Evolutionary conservation across 2,797 vertebrate species (phyloP).

Genomic region (Ibycter americanus): DNA sequence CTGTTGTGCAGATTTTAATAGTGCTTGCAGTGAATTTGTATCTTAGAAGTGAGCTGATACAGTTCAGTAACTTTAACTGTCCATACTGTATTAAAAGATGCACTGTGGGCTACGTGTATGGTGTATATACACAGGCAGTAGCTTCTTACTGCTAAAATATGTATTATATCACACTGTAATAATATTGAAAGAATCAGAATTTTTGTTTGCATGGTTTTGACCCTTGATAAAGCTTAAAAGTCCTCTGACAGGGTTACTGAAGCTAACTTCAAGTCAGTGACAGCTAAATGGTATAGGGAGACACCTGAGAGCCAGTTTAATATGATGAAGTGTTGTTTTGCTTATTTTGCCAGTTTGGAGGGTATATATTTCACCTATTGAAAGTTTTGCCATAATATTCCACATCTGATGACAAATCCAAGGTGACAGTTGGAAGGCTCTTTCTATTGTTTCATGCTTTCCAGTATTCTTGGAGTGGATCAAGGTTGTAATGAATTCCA

Average conservation of each 20-base stretch:
- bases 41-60: neutral
- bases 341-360: constrained; percentile 43
- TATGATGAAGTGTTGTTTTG: constrained; percentile 61
- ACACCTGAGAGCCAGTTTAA: constrained; percentile 1
- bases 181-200: neutral
- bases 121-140: neutral
- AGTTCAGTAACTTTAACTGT: neutral
- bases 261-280: neutral
- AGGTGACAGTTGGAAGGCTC: constrained; percentile 56
- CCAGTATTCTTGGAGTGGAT: constrained; percentile 38
- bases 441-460: constrained; percentile 60
- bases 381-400: constrained; percentile 45
- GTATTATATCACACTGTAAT: neutral
- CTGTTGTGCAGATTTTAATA: neutral
- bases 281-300: neutral
- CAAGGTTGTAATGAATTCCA: constrained; percentile 71
- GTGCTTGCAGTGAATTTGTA: neutral
- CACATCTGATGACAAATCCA: constrained; percentile 62
- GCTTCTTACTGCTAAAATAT: neutral
- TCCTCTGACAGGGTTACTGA: constrained; percentile 3
- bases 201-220: constrained; percentile 6
- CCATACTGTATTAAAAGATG: neutral
- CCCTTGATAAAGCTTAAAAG: neutral
- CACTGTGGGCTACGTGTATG: neutral
- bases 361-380: constrained; percentile 44